Evolutionary conservation across 2,888 invertebrate species (phyloP), one percentile per base, ranked within the genome.

Genomic region (Phaonia tiefii): DNA sequence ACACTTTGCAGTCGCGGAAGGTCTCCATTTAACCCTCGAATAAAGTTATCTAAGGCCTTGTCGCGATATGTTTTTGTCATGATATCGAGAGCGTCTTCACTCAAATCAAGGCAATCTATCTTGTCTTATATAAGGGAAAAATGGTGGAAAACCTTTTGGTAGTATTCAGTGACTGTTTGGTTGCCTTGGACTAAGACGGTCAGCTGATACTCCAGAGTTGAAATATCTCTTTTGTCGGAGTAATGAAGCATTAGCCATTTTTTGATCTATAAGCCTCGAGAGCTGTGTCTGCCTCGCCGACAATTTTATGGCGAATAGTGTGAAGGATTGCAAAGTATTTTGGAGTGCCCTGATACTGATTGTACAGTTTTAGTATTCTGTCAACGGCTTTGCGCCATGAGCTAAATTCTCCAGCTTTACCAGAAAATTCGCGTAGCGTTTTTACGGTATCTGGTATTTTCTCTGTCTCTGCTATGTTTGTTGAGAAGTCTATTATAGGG

Each of bases 141-240:
- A n/a, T 79, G 72, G 13, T n/a, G 63, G 31, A 63, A 78, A 2
- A 72, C 51, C 15, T 15, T 15, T 15, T 78, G 73, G 26, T 73
- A 78, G 15, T 71, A 77, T 46, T 65, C 56, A 2, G 44, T 44
- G 1, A 66, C 39, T 0, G 72, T 22, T 15, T n/a, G 60, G 13
- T 58, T 25, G 0, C 46, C 26, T 22, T 63, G 69, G 25, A 39
- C 42, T 5, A 70, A 20, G 0, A 11, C 25, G 0, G 42, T 75
- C 54, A 75, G 54, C 37, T 70, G n/a, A n/a, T n/a, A n/a, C n/a
- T n/a, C n/a, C n/a, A n/a, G n/a, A n/a, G n/a, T n/a, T n/a, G n/a
- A n/a, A n/a, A n/a, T n/a, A n/a, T n/a, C n/a, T n/a, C n/a, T n/a
- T n/a, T n/a, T n/a, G n/a, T n/a, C n/a, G n/a, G n/a, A n/a, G n/a